These are phyloP conservation scores for Chydorus sphaericus DNA, from an alignment of 2,888 invertebrate species.

Conservation along the genomic window DNA sequence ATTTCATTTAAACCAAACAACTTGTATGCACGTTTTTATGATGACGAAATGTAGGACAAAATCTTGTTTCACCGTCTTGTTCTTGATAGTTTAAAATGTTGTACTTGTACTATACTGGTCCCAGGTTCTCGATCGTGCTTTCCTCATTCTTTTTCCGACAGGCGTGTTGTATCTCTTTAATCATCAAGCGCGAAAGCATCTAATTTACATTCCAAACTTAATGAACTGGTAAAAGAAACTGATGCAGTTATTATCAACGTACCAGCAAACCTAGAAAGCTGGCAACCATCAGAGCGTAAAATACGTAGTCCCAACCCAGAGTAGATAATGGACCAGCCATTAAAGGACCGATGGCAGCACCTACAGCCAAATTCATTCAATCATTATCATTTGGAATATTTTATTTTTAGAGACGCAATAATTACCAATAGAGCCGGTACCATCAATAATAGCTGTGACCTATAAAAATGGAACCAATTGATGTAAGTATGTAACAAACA, in stretches of 20 bases:
- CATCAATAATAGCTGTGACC: constrained; percentile 92
- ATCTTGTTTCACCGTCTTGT: too few relatives aligned
- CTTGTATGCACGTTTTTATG: too few relatives aligned
- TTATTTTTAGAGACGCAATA: background rate
- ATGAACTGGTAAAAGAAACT: background rate
- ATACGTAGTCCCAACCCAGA: constrained; percentile 70
- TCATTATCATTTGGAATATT: background rate
- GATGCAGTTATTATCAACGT: constrained; percentile 19
- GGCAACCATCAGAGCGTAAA: constrained; percentile 74
- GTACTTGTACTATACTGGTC: too few relatives aligned
- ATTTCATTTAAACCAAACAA: too few relatives aligned
- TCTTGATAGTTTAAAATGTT: too few relatives aligned
- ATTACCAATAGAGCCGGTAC: constrained; percentile 74
- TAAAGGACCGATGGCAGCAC: constrained; percentile 85
- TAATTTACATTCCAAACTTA: background rate
- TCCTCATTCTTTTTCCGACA: background rate
- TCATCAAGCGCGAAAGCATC: background rate
- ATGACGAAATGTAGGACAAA: too few relatives aligned
- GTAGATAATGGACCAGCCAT: constrained; percentile 65
- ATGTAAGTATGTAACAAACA: background rate
- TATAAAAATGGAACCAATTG: background rate
- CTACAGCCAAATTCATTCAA: too few relatives aligned
- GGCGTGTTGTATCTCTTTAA: background rate
- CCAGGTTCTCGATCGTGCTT: too few relatives aligned
- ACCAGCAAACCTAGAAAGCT: constrained; percentile 65